Evolutionary conservation across 2,113 vertebrate genomes (phyloP), one percentile per base, ranked within the genome.

Genomic region (Formicarius rufipectus): DNA sequence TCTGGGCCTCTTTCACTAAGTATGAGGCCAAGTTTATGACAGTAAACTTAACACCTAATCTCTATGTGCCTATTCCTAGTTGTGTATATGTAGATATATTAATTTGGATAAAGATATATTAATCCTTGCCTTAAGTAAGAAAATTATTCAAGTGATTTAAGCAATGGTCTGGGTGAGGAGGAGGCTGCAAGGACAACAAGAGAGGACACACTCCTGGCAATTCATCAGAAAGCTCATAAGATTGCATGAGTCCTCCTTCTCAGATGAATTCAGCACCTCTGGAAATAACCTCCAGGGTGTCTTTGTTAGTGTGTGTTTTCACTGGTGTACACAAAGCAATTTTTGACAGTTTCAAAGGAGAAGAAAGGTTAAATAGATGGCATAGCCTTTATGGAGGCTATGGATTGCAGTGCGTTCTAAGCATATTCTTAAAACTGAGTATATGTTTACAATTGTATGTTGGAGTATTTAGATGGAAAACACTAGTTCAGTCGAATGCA

Each of bases 101-200:
- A 56, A 81, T 91, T 84, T 81, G 44, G 16, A 93, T 37, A 84
- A 77, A 67, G 23, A 52, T n/a, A 30, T 31, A 84, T 87, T 80
- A 93, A 80, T 86, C 79, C 40, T 86, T 90, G 85, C 64, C 66
- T 92, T 84, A 86, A 93, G 88, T 88, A 79, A 78, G 63, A 90
- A 60, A 68, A 78, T 93, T 88, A 92, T 87, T 37, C 55, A 77
- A 39, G 75, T 92, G 90, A 75, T 88, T 87, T 90, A 84, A 94
- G 75, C 33, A 91, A n/a, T 39, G 35, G 12, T 24, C 60, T 79
- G 27, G 63, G 24, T 80, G 45, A 72, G 45, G 20, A 49, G 30
- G 84, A 90, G 33, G n/a, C 77, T 91, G 37, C 21, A 86, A 89
- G 42, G 37, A 64, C 79, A 93, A 81, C 67, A 95, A 91, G 79